A percentile compares a stretch with the other conserved stretches of the same genome.
Conservation (phyloP, 2,113 vertebrate species). For the Lanius collurio region DNA sequence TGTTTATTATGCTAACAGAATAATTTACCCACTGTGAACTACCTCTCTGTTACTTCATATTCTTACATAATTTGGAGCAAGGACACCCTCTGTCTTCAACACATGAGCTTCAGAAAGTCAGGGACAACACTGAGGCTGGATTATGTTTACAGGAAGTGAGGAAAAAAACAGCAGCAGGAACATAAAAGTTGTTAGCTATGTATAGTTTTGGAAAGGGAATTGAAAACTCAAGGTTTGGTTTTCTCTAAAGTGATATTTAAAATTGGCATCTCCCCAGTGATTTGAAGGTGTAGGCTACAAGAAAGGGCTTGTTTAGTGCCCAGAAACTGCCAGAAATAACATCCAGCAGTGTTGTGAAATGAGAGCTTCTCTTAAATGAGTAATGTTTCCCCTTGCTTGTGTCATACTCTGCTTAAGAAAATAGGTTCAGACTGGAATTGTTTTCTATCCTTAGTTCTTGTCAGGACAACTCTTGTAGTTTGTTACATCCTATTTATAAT, state of each 20-base stretch:
- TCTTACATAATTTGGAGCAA: background rate
- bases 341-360: background rate
- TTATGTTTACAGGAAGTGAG: background rate
- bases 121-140: background rate
- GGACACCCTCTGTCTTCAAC: background rate
- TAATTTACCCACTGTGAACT: background rate
- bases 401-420: background rate
- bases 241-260: background rate
- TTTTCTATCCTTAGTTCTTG: background rate
- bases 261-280: background rate
- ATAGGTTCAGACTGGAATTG: background rate
- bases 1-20: background rate
- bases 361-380: background rate
- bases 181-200: background rate
- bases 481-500: background rate
- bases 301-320: background rate
- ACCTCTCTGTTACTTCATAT: background rate
- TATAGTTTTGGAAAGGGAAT: background rate
- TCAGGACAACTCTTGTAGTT: background rate
- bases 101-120: background rate
- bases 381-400: background rate
- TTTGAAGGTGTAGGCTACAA: background rate
- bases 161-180: background rate
- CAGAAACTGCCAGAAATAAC: background rate
- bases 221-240: background rate